phyloP scores from a whole-genome alignment of 2,113 vertebrate species.

The Cavia aperea region DNA sequence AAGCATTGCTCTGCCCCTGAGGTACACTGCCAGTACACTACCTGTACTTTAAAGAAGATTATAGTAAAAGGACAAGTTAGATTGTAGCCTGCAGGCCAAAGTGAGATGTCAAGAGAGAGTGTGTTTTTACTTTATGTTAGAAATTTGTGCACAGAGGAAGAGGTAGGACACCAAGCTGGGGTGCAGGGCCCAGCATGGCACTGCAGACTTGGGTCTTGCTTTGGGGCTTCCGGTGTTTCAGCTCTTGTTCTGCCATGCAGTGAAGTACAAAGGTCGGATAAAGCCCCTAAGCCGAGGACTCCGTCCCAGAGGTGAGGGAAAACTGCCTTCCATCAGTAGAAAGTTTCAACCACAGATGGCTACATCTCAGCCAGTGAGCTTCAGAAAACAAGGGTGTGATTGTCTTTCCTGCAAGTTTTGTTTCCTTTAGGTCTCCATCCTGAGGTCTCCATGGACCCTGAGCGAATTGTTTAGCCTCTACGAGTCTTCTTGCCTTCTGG shows the following conservation, averaged over 20 bases:
- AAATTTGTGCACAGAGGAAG: not conserved
- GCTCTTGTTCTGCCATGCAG: not conserved
- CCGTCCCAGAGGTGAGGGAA: not conserved
- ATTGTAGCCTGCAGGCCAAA: not conserved
- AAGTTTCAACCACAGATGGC: not conserved
- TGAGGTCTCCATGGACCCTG: not conserved
- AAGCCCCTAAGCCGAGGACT: not conserved
- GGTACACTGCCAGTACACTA: not conserved
- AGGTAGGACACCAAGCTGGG: not conserved
- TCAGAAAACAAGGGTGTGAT: not conserved
- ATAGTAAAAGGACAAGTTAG: not conserved
- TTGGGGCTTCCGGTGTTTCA: not conserved
- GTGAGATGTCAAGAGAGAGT: not conserved
- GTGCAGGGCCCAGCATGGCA: too few relatives aligned
- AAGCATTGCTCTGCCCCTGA: not conserved
- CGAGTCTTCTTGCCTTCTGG: not conserved
- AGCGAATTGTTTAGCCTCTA: not conserved
- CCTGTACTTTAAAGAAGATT: not conserved
- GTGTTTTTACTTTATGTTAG: not conserved
- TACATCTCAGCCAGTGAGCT: not conserved
- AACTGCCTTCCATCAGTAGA: not conserved
- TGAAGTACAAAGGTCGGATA: not conserved
- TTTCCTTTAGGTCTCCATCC: not conserved
- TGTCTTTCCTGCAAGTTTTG: not conserved
- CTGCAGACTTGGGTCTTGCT: not conserved